Conservation (phyloP, 1,140 invertebrate species). For the Frieseomelitta varia region DNA sequence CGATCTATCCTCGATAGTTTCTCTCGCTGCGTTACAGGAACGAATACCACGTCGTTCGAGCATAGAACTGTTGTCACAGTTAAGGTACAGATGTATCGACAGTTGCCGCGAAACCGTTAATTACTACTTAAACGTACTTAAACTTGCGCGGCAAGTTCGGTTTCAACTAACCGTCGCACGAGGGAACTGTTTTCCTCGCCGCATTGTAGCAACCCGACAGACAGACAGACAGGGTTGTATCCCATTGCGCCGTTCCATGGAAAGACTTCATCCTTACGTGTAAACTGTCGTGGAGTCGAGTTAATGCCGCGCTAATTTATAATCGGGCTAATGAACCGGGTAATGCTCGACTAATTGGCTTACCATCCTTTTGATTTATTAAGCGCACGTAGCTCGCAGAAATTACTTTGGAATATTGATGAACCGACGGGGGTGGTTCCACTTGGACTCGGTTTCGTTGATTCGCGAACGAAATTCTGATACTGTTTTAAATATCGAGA, state of each 20-base stretch:
- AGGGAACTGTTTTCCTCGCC: constrained; percentile 5
- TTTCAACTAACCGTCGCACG: not conserved
- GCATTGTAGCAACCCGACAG: not conserved
- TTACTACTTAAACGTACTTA: constrained; percentile 53
- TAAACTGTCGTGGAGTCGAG: not conserved
- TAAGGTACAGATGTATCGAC: constrained; percentile 29
- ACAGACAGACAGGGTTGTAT: not conserved
- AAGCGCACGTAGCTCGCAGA: not conserved
- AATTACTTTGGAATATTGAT: not conserved
- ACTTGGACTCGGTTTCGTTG: not conserved
- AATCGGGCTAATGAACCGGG: not conserved
- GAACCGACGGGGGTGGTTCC: not conserved
- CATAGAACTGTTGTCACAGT: constrained; percentile 6
- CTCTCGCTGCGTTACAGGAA: not conserved
- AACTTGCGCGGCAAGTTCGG: constrained; percentile 18
- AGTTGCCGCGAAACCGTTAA: constrained; percentile 39
- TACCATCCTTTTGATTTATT: not conserved
- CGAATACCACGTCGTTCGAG: not conserved
- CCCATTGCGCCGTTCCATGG: not conserved
- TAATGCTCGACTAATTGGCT: not conserved
- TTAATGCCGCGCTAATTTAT: not conserved
- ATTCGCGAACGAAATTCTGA: no score
- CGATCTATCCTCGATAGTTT: constrained; percentile 61
- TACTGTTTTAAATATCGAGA: no score
- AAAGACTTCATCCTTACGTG: not conserved